Evolutionary conservation across 2,888 invertebrate species (phyloP), one percentile per base, ranked within the genome.

Genomic region (Hipparchia semele): DNA sequence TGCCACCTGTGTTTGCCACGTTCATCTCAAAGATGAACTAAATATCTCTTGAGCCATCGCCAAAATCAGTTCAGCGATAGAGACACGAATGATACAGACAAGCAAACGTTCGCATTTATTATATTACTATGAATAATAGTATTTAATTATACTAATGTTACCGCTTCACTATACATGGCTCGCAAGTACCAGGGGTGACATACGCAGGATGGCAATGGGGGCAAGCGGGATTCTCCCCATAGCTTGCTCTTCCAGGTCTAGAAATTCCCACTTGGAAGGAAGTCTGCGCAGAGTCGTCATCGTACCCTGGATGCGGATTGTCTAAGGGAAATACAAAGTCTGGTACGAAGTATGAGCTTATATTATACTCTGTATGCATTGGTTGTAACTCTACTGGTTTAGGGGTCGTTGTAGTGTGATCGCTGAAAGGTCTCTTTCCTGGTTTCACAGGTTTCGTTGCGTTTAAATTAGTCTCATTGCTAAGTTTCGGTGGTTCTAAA

Each of bases 131-230:
- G 49, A 6, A 49, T 49, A 39, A 39, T 39, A 39, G 49, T 49
- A 49, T 6, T 4, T 23, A 58, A 8, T 39, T 4, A 53, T 53
- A 10, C 12, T 23, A 58, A 72, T 70, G 77, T 81, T 94, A 94
- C 87, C 94, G 92, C 72, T 89, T 89, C 45, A 95, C 94, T 65
- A 96, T 93, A 79, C 96, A 96, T 2, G 96, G 96, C 80, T 95
- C 94, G 80, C 96, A 96, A 12, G 94, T 94, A n/a, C 95, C 95
- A 0, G 95, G 95, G 67, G 88, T 87, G 13, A 96, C 84, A 81
- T 95, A 96, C 1, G 95, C 95, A 0, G 96, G 96, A 83, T 96
- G 95, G 80, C 96, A 96, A 77, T 96, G 95, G 0, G 95, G 95
- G 73, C 96, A 96, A 64, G 91, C 88, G 0, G 95, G 94, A 81